A percentile compares a stretch with the other conserved stretches of the same genome.
Conservation (phyloP, 1,140 invertebrate genomes). For the Monochamus saltuarius region DNA sequence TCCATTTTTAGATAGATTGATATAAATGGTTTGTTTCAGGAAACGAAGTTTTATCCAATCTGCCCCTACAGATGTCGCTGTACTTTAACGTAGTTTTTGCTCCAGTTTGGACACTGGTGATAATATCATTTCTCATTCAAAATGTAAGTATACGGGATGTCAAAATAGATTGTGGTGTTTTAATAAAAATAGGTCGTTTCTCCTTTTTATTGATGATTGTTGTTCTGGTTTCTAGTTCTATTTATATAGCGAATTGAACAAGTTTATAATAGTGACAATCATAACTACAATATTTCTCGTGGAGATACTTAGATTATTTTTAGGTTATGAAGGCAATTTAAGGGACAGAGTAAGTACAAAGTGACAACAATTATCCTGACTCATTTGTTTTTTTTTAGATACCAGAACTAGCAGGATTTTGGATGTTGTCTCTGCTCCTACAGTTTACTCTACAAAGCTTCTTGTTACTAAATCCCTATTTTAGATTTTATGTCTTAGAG, state of each 20-base stretch:
- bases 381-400: slow-evolving; percentile 67
- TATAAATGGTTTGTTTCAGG: slow-evolving; percentile 33
- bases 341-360: slow-evolving; percentile 72
- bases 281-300: slow-evolving; percentile 67
- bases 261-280: slow-evolving; percentile 73
- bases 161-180: too few relatives aligned
- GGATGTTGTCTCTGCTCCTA: slow-evolving; percentile 80
- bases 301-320: slow-evolving; percentile 75
- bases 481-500: slow-evolving; percentile 66
- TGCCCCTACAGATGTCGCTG: slow-evolving; percentile 79
- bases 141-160: slow-evolving; percentile 56
- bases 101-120: slow-evolving; percentile 70
- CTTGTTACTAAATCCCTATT: slow-evolving; percentile 64
- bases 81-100: slow-evolving; percentile 78
- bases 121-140: slow-evolving; percentile 61
- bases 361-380: too few relatives aligned
- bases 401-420: slow-evolving; percentile 84
- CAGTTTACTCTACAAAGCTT: slow-evolving; percentile 79
- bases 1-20: too few relatives aligned
- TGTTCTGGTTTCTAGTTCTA: slow-evolving; percentile 77
- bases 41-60: slow-evolving; percentile 58
- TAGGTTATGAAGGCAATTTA: slow-evolving; percentile 87
- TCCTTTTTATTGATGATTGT: background rate
- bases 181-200: too few relatives aligned
- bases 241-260: slow-evolving; percentile 67